Conservation (phyloP, 2,888 invertebrate species). For the Muscina levida region DNA sequence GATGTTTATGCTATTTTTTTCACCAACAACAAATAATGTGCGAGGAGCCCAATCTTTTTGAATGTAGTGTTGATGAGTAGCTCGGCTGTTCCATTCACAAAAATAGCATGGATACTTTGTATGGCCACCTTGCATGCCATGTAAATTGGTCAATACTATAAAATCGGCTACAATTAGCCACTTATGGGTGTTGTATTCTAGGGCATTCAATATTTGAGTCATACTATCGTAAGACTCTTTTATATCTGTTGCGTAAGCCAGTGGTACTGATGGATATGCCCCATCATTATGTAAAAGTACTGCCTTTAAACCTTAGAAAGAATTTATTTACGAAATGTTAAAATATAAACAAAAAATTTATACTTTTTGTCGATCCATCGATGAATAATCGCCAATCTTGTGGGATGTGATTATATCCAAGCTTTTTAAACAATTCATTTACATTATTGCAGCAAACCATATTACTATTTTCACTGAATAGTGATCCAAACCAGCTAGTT, state of each 20-base stretch:
- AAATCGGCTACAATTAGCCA: too few relatives aligned
- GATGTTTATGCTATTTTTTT: background rate
- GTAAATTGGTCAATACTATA: background rate
- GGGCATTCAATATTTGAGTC: constrained; percentile 15
- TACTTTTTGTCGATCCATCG: constrained; percentile 7
- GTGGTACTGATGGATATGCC: background rate
- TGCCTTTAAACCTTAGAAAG: constrained; percentile 6
- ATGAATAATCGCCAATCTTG: constrained; percentile 9
- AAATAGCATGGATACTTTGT: background rate
- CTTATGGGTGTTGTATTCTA: constrained; percentile 20
- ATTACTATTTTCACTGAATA: constrained; percentile 26
- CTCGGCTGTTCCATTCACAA: too few relatives aligned
- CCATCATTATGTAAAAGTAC: constrained; percentile 13
- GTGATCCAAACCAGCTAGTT: constrained; percentile 13
- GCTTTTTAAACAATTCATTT: too few relatives aligned
- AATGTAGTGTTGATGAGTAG: background rate
- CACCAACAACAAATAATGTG: background rate
- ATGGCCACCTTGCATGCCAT: background rate
- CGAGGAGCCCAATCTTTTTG: background rate
- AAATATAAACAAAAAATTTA: too few relatives aligned
- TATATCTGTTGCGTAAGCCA: constrained; percentile 1
- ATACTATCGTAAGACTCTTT: constrained; percentile 20
- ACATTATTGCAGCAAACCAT: constrained; percentile 24
- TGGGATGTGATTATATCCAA: constrained; percentile 7
- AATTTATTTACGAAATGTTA: background rate